Conservation (phyloP, 1,140 invertebrate genomes). For the Drepana arcuata region DNA sequence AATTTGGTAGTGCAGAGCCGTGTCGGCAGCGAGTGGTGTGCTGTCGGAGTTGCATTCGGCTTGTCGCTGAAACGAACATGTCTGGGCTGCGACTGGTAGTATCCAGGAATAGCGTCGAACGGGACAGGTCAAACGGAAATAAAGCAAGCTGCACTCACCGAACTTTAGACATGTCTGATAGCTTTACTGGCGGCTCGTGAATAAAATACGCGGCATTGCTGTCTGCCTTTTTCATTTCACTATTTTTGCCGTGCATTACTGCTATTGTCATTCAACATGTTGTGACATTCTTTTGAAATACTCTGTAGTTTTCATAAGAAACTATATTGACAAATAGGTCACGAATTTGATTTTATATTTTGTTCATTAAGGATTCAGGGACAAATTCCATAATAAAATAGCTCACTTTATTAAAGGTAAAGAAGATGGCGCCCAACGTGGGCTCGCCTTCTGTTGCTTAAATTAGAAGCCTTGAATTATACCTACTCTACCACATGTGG, state of each 20-base stretch:
- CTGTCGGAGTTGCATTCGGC: constrained; percentile 56
- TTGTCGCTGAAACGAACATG: constrained; percentile 58
- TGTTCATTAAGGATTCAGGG: too few species aligned
- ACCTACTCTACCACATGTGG: constrained; percentile 18
- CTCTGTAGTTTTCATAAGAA: too few species aligned
- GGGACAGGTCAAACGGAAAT: constrained; percentile 65
- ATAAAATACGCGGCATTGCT: constrained; percentile 50
- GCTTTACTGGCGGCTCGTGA: constrained; percentile 45
- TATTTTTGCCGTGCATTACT: constrained; percentile 6
- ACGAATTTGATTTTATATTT: too few species aligned
- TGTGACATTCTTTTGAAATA: too few species aligned
- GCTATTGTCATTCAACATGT: not conserved
- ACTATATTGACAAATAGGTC: too few species aligned
- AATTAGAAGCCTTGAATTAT: constrained; percentile 23
- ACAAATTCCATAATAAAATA: too few species aligned
- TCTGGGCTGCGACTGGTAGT: constrained; percentile 42
- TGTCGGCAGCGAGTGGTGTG: constrained; percentile 42
- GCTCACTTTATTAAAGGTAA: too few species aligned
- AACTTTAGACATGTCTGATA: constrained; percentile 62
- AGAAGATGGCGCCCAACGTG: constrained; percentile 26
- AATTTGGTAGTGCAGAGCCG: constrained; percentile 56
- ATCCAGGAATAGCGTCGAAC: constrained; percentile 55
- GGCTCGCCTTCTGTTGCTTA: constrained; percentile 16
- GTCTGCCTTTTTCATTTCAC: constrained; percentile 25
- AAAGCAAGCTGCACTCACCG: constrained; percentile 57